A percentile compares a stretch with the other conserved stretches of the same genome.
Conservation (phyloP, 2,797 vertebrate species). For the Urosaurus nigricauda region DNA sequence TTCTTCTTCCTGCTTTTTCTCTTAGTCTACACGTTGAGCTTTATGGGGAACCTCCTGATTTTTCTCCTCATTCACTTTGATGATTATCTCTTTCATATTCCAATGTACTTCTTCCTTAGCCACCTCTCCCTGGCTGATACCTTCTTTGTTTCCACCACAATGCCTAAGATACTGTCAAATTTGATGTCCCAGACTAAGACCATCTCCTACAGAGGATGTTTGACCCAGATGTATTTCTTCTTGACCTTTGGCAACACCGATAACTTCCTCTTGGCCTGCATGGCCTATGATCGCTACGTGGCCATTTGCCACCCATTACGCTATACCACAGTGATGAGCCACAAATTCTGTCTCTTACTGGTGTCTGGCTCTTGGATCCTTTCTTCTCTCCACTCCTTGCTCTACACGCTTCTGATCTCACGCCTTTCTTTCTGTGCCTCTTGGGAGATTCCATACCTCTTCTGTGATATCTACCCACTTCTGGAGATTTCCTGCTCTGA, state of each 20-base stretch:
- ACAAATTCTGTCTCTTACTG: constrained; percentile 47
- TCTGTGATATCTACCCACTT: constrained; percentile 73
- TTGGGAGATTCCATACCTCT: constrained; percentile 70
- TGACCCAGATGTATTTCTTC: constrained; percentile 70
- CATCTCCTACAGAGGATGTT: constrained; percentile 60
- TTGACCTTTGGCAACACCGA: constrained; percentile 57
- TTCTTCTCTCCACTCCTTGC: constrained; percentile 61
- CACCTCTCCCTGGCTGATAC: constrained; percentile 70
- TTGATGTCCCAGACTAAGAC: constrained; percentile 45
- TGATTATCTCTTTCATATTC: no score
- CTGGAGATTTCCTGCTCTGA: constrained; percentile 71
- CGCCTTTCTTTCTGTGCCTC: constrained; percentile 65
- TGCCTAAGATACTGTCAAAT: constrained; percentile 64
- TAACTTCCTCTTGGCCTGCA: constrained; percentile 71
- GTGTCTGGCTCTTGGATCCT: constrained; percentile 63
- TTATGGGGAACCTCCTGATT: no score
- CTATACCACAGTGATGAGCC: constrained; percentile 63
- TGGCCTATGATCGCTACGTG: constrained; percentile 75
- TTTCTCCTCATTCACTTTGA: no score
- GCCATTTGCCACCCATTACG: constrained; percentile 70
- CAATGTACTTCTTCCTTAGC: constrained; percentile 69
- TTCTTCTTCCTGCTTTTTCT: no score
- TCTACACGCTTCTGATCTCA: constrained; percentile 72
- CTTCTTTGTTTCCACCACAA: constrained; percentile 62
- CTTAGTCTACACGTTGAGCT: no score